phyloP scores from a whole-genome alignment of 2,797 vertebrate genomes.

The Taeniopygia guttata region DNA sequence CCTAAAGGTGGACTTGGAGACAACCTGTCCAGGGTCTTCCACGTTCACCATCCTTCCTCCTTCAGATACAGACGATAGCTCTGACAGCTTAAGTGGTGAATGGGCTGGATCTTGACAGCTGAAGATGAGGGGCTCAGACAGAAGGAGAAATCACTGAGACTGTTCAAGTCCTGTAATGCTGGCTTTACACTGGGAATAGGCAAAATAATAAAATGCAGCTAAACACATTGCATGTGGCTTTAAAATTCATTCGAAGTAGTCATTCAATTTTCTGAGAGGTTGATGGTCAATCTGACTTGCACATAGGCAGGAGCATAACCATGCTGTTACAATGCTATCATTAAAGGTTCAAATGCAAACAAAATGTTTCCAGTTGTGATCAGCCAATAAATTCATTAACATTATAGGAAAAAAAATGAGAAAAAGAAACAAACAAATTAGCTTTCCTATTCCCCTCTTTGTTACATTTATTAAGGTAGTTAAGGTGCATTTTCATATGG shows the following conservation, averaged over 20 bases:
- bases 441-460: background rate
- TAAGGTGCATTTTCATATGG: background rate
- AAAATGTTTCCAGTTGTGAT: background rate
- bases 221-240: background rate
- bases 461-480: background rate
- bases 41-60: background rate
- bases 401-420: background rate
- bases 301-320: background rate
- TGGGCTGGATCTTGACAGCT: slow-evolving; percentile 44
- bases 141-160: background rate
- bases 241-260: background rate
- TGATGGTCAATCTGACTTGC: background rate
- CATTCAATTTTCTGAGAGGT: background rate
- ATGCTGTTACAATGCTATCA: background rate
- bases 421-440: background rate
- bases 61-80: background rate
- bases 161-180: background rate
- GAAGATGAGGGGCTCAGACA: slow-evolving; percentile 23
- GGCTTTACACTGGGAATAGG: background rate
- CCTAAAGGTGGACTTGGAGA: slow-evolving; percentile 46
- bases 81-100: background rate
- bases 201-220: background rate
- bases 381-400: background rate
- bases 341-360: background rate
- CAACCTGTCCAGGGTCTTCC: background rate